Percentiles rank a stretch among this genome's conserved stretches.
Conservation (phyloP, 1,140 invertebrate genomes). For the Tetramorium simillimum region DNA sequence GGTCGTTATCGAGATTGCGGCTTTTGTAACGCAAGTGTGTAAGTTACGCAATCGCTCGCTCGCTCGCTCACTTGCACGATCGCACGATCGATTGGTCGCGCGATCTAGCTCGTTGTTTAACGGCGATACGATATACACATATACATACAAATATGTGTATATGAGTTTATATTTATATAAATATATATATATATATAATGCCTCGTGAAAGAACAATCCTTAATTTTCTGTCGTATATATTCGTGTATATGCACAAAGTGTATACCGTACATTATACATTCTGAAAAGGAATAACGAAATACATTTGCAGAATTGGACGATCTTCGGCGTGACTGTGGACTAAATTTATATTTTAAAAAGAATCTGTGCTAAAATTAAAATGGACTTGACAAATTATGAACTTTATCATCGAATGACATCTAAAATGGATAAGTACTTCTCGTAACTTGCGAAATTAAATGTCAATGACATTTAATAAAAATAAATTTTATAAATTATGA, state of each 20-base stretch:
- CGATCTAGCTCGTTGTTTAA: constrained; percentile 25
- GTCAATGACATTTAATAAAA: constrained; percentile 1
- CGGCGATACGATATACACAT: not conserved
- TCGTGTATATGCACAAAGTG: not conserved
- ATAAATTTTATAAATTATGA: not conserved
- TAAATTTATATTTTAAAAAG: not conserved
- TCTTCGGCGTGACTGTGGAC: not conserved
- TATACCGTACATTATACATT: not conserved
- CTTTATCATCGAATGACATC: not conserved
- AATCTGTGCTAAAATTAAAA: not conserved
- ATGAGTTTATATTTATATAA: not conserved
- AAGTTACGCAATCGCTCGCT: constrained; percentile 48
- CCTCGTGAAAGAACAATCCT: constrained; percentile 2
- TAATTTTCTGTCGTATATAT: not conserved
- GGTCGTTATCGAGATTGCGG: constrained; percentile 58
- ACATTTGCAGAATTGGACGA: not conserved
- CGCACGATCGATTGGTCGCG: constrained; percentile 36
- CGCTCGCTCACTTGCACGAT: constrained; percentile 23
- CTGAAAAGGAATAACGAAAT: not conserved
- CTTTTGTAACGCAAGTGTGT: constrained; percentile 57
- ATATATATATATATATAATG: not conserved
- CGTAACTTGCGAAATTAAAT: constrained; percentile 1
- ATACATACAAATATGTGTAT: not conserved
- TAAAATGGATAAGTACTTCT: not conserved
- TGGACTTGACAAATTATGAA: not conserved